Percentiles rank a stretch among this genome's conserved stretches.
phyloP scores from a whole-genome alignment of 2,113 vertebrate genomes.

The Triplophysa siluroides region DNA sequence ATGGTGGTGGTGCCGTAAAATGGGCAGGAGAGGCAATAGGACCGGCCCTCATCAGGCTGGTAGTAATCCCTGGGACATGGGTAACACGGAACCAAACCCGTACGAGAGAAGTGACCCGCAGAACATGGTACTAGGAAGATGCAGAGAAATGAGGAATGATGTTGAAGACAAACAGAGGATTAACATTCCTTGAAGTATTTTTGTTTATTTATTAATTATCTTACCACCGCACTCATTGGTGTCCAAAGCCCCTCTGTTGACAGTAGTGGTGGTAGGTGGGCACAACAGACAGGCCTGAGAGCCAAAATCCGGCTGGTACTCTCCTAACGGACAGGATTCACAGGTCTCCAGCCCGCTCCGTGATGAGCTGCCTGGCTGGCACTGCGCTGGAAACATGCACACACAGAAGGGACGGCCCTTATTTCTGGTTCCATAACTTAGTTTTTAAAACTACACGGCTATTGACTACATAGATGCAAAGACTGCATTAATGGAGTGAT shows the following conservation, averaged over 20 bases:
- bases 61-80: constrained; percentile 96
- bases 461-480: background rate
- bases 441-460: no score
- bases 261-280: constrained; percentile 84
- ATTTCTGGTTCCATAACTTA: no score
- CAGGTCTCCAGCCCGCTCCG: constrained; percentile 91
- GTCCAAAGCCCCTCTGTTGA: constrained; percentile 89
- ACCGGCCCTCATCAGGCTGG: constrained; percentile 89
- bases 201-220: constrained; percentile 23
- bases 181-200: background rate
- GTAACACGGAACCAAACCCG: constrained; percentile 91
- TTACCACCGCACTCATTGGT: constrained; percentile 90
- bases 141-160: background rate
- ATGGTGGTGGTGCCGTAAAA: constrained; percentile 93
- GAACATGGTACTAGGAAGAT: constrained; percentile 83
- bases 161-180: no score
- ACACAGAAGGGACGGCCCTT: background rate
- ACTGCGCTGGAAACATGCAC: constrained; percentile 80
- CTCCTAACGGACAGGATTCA: constrained; percentile 91
- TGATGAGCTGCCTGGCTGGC: constrained; percentile 93
- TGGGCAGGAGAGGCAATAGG: constrained; percentile 94
- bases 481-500: background rate
- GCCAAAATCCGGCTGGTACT: constrained; percentile 84
- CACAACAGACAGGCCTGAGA: constrained; percentile 83
- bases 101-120: constrained; percentile 91